Conservation (phyloP, 2,888 invertebrate genomes). For the Cordilura impudica region DNA sequence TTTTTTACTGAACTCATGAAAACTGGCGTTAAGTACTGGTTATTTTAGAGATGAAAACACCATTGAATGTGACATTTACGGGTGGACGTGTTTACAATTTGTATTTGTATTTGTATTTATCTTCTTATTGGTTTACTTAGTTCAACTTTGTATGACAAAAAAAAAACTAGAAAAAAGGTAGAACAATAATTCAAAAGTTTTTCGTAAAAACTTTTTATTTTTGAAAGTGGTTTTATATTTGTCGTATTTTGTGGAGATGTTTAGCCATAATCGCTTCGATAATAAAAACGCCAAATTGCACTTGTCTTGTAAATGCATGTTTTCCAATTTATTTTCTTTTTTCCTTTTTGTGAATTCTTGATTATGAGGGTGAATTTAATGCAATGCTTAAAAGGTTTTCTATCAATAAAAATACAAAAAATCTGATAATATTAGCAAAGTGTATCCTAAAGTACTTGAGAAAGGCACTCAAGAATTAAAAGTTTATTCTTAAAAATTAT, state of each 20-base stretch:
- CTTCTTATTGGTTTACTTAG: conserved; percentile 32
- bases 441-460: too few relatives aligned
- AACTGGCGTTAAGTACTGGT: conserved; percentile 3
- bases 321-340: background rate
- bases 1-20: background rate
- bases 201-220: background rate
- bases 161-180: background rate
- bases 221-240: conserved; percentile 5
- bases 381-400: conserved; percentile 26
- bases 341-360: background rate
- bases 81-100: conserved; percentile 40
- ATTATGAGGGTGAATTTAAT: conserved; percentile 4
- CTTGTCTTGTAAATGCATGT: background rate
- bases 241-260: conserved; percentile 9
- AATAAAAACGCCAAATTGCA: background rate
- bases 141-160: background rate
- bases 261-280: background rate
- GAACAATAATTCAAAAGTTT: background rate
- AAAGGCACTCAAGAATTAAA: too few relatives aligned
- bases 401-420: conserved; percentile 9
- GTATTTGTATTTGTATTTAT: conserved; percentile 5
- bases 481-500: too few relatives aligned
- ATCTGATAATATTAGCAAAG: too few relatives aligned
- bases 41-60: background rate
- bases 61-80: conserved; percentile 39